A percentile compares a stretch with the other conserved stretches of the same genome.
phyloP scores from a whole-genome alignment of 2,888 invertebrate species.

The Drosophila pseudotakahashii region DNA sequence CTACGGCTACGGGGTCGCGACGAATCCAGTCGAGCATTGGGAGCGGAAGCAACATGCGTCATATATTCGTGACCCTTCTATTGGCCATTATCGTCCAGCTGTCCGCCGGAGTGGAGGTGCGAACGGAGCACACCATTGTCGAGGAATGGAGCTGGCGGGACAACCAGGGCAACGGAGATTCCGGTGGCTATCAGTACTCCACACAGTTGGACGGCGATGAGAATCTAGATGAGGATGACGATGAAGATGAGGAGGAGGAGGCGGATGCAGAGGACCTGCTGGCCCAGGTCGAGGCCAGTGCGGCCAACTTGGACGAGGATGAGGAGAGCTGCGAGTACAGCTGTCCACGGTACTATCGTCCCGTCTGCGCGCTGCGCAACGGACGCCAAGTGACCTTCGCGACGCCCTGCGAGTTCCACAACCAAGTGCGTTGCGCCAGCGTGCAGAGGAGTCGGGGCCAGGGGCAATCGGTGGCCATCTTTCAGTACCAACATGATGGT shows the following conservation, averaged over 20 bases:
- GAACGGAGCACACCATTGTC: conserved; percentile 11
- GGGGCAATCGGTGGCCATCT: conserved; percentile 38
- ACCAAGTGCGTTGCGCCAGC: conserved; percentile 59
- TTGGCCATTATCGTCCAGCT: background rate
- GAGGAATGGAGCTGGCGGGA: conserved; percentile 38
- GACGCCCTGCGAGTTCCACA: conserved; percentile 65
- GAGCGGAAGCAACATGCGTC: conserved; percentile 18
- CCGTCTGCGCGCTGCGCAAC: conserved; percentile 56
- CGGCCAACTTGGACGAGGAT: conserved; percentile 36
- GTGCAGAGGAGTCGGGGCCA: conserved; percentile 37
- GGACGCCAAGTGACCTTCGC: conserved; percentile 46
- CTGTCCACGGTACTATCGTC: conserved; percentile 71
- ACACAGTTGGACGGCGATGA: conserved; percentile 4
- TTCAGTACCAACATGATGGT: conserved; percentile 44
- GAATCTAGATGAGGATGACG: conserved; percentile 30
- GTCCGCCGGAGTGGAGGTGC: background rate
- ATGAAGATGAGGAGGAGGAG: conserved; percentile 11
- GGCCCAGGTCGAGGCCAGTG: background rate
- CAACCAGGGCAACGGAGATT: conserved; percentile 1
- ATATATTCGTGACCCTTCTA: background rate
- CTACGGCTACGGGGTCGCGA: background rate
- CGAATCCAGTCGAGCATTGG: background rate
- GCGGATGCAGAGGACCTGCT: background rate
- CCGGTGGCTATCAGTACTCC: conserved; percentile 12
- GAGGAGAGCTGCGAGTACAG: conserved; percentile 59